phyloP scores from a whole-genome alignment of 2,113 vertebrate genomes.

The Nematolebias whitei region DNA sequence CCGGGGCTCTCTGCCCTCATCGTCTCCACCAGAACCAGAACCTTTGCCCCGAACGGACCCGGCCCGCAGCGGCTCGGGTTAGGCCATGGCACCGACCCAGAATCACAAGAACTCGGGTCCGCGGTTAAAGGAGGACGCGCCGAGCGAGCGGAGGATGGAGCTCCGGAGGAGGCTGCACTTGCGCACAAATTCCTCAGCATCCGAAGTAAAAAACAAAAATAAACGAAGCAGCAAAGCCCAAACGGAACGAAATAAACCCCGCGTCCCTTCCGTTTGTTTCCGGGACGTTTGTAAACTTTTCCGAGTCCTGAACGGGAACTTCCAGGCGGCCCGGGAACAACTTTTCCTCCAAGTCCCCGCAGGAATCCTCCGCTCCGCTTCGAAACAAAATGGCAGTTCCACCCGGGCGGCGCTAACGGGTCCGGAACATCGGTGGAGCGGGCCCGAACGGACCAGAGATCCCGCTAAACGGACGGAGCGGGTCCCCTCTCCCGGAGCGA shows the following conservation, averaged over 20 bases:
- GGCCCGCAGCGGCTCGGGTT: conserved; percentile 21
- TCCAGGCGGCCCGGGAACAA: conserved; percentile 22
- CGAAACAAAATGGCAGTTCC: conserved; percentile 1
- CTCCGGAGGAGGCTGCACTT: conserved; percentile 17
- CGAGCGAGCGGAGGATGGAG: background rate
- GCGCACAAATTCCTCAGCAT: conserved; percentile 28
- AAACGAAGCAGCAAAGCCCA: background rate
- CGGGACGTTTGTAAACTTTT: conserved; percentile 34
- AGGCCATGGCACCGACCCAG: conserved; percentile 51
- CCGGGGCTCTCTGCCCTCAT: conserved; percentile 56
- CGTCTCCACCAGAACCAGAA: conserved; percentile 2
- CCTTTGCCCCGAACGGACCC: conserved; percentile 34
- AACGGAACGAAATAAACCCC: background rate
- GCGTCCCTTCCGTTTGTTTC: background rate
- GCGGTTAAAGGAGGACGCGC: background rate
- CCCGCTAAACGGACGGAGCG: conserved; percentile 33
- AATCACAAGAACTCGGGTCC: conserved; percentile 22
- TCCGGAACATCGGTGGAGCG: background rate
- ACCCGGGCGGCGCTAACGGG: background rate
- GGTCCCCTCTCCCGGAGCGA: conserved; percentile 6
- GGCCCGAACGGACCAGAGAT: background rate
- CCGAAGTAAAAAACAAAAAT: background rate
- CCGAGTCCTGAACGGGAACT: conserved; percentile 16
- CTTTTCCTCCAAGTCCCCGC: conserved; percentile 35
- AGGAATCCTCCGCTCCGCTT: conserved; percentile 9